Evolutionary conservation across 1,140 invertebrate species (phyloP), one percentile per base, ranked within the genome.

Genomic region (Drosophila nikananu): DNA sequence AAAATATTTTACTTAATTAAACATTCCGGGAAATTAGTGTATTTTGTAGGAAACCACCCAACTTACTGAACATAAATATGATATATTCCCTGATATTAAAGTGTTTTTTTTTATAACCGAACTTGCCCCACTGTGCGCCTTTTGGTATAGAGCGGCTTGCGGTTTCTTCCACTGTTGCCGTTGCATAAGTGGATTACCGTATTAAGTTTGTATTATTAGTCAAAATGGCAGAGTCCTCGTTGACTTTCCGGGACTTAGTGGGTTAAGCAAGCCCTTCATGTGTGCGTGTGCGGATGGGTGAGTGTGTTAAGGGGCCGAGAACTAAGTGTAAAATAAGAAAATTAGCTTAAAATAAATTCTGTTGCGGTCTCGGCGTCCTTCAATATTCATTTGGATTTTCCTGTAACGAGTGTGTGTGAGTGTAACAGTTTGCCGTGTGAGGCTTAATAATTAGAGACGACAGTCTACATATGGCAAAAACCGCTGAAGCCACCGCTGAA

Each of bases 201-300:
- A 89, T 89, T 89, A 89, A 90, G 84, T 90, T 89, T 89, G 89
- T 89, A 90, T 90, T 89, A 89, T 90, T 89, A 89, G 83, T 89
- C 78, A 90, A 84, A 90, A 87, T 89, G 77, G 81, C 68, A 79
- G 82, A 80, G 80, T 74, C 80, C 58, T 79, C 79, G 83, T 80
- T 80, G 83, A 86, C 83, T 86, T 86, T 80, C 71, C 58, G 75
- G 64, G 51, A 64, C 59, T 77, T 74, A 62, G 52, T 35, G 58
- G 12, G 17, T 23, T 57, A 57, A 39, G 54, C 54, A 57, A 57
- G 54, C 54, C 54, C 54, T 25, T 57, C 21, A 39, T 19, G 52
- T 9, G 30, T 23, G 32, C 30, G 37, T 67, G 74, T 27, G 58
- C 10, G 49, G 30, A 37, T 46, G 42, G 19, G n/a, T 25, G 46